phyloP scores from a whole-genome alignment of 2,797 vertebrate genomes.

The Neopelma chrysocephalum region DNA sequence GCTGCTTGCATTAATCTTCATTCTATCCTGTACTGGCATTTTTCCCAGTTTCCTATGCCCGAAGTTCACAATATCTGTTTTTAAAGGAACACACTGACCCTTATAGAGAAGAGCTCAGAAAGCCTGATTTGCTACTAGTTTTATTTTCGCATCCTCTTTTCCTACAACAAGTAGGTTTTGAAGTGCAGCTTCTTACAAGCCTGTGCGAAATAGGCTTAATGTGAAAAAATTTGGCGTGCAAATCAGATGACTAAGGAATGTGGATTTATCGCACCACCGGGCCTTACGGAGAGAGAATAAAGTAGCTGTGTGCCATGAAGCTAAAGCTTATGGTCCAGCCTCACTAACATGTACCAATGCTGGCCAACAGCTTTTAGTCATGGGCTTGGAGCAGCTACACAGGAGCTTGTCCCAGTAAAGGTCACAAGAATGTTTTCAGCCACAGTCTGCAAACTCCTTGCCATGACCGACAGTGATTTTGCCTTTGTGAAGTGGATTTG shows the following conservation, averaged over 20 bases:
- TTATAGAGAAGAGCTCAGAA: background rate
- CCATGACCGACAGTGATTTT: background rate
- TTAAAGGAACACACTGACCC: slow-evolving; percentile 54
- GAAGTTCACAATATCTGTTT: slow-evolving; percentile 42
- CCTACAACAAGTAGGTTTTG: background rate
- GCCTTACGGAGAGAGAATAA: background rate
- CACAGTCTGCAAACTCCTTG: background rate
- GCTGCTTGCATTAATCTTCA: slow-evolving; percentile 47
- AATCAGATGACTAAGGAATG: background rate
- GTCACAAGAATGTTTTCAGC: background rate
- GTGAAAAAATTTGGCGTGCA: background rate
- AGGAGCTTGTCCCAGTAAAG: background rate
- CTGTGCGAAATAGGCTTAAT: background rate
- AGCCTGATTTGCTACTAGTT: background rate
- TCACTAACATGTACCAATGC: background rate
- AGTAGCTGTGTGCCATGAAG: background rate
- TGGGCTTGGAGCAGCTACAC: background rate
- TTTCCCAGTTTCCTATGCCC: slow-evolving; percentile 63
- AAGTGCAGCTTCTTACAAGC: background rate
- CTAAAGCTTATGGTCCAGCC: background rate
- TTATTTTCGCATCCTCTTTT: background rate
- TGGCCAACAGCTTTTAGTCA: background rate
- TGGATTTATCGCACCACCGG: background rate
- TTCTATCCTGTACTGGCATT: slow-evolving; percentile 57
- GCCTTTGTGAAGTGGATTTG: background rate